Evolutionary conservation across 2,797 vertebrate genomes (phyloP).

Genomic region (Pseudocheirus occidentalis): DNA sequence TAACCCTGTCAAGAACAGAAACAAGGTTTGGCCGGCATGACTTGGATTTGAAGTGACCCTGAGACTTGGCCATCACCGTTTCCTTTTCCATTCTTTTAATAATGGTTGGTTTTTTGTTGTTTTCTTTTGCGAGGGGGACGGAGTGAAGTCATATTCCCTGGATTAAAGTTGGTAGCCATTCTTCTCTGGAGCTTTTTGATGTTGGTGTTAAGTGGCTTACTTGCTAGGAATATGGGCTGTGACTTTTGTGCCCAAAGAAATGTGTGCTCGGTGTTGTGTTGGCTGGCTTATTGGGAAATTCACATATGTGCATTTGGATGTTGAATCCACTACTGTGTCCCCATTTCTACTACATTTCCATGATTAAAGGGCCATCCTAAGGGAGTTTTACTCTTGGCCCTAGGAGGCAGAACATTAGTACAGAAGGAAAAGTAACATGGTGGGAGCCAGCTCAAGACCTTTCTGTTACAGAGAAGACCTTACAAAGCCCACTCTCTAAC

Average conservation of each 20-base stretch:
- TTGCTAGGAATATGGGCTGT: not conserved
- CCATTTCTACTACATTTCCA: accelerated
- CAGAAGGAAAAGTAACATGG: no score
- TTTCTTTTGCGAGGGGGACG: not conserved
- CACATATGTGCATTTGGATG: not conserved
- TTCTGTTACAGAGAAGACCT: no score
- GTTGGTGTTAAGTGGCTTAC: not conserved
- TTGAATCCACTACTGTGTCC: accelerated
- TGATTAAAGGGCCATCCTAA: no score
- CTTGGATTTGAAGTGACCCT: no score
- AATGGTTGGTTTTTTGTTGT: no score
- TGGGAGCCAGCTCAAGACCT: no score
- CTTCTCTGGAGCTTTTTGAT: not conserved
- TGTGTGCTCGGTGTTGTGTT: not conserved
- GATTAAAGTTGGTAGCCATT: not conserved
- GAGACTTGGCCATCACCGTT: no score
- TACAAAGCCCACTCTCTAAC: no score
- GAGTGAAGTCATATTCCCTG: not conserved
- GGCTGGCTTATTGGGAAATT: not conserved
- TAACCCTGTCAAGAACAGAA: not conserved
- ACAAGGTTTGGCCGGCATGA: not conserved
- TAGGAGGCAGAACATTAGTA: no score
- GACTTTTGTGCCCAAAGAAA: not conserved
- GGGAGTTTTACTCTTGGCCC: no score
- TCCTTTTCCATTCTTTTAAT: not conserved